Percentiles rank a stretch among this genome's conserved stretches.
These are phyloP conservation scores for Ectropis grisescens DNA, from an alignment of 1,140 invertebrate genomes.

Conservation along the genomic window DNA sequence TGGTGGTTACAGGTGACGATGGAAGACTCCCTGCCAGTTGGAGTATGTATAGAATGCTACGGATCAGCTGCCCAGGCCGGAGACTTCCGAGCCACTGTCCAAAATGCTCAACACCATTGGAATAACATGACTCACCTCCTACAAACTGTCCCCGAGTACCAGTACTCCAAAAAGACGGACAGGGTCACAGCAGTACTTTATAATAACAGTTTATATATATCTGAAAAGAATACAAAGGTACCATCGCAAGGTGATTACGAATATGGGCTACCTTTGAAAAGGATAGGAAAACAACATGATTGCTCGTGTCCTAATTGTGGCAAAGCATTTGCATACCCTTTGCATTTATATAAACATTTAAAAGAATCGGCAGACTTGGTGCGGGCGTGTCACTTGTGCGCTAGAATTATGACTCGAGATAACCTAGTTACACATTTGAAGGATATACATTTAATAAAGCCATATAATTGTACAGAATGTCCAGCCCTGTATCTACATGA, in stretches of 20 bases:
- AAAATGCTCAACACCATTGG: constrained; percentile 28
- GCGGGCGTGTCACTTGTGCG: constrained; percentile 42
- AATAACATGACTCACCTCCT: constrained; percentile 22
- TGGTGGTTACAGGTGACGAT: constrained; percentile 45
- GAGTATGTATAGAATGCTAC: constrained; percentile 34
- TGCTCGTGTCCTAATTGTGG: constrained; percentile 35
- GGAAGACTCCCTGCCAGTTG: constrained; percentile 30
- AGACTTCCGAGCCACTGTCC: constrained; percentile 31
- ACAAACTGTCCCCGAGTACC: constrained; percentile 8
- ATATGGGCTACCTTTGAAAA: too few species aligned
- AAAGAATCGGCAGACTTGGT: constrained; percentile 34
- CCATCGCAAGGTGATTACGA: too few species aligned
- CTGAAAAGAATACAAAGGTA: too few species aligned
- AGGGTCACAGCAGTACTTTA: constrained; percentile 22
- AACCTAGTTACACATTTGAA: constrained; percentile 29
- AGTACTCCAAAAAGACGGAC: too few species aligned
- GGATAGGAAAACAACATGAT: too few species aligned
- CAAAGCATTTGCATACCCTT: constrained; percentile 29
- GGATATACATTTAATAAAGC: constrained; percentile 18
- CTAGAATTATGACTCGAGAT: constrained; percentile 30
- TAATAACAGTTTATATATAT: constrained; percentile 18
- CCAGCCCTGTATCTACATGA: constrained; percentile 21
- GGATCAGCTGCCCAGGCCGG: constrained; percentile 26
- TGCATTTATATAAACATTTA: constrained; percentile 34
- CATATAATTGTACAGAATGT: constrained; percentile 38